Conservation (phyloP, 2,113 vertebrate species). For the Eurypyga helias region DNA sequence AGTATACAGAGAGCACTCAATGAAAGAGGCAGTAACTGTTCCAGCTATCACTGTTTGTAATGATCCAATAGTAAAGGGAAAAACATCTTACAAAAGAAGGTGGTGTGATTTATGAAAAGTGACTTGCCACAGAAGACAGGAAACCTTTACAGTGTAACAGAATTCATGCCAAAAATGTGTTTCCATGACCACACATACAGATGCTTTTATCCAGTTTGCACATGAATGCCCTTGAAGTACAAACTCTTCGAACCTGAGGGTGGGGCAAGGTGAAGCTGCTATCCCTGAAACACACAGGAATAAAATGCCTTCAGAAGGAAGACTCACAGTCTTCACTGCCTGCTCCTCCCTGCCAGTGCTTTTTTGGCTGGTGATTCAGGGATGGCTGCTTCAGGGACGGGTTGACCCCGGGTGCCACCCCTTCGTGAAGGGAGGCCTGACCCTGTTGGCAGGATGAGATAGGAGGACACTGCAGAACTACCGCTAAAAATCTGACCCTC, state of each 20-base stretch:
- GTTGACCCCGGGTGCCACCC: fast-evolving
- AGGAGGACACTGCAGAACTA: not conserved
- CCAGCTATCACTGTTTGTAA: not conserved
- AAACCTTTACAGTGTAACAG: not conserved
- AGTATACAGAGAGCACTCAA: not conserved
- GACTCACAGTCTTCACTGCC: not conserved
- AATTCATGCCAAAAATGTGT: not conserved
- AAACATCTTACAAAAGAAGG: not conserved
- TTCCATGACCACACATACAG: not conserved
- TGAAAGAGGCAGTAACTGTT: not conserved
- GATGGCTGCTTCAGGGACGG: not conserved
- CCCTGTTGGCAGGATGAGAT: not conserved
- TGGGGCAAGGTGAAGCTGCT: not conserved
- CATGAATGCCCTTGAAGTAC: not conserved
- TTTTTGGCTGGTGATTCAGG: not conserved
- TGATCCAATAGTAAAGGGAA: not conserved
- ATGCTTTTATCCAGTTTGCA: not conserved
- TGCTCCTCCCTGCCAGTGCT: not conserved
- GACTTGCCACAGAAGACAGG: not conserved
- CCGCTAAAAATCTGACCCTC: not conserved
- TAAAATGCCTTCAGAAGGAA: not conserved
- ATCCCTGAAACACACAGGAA: not conserved
- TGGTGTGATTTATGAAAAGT: not conserved
- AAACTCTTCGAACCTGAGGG: not conserved
- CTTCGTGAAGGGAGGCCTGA: not conserved